Evolutionary conservation across 2,888 invertebrate species (phyloP).

Genomic region (Tortricodes alternella): DNA sequence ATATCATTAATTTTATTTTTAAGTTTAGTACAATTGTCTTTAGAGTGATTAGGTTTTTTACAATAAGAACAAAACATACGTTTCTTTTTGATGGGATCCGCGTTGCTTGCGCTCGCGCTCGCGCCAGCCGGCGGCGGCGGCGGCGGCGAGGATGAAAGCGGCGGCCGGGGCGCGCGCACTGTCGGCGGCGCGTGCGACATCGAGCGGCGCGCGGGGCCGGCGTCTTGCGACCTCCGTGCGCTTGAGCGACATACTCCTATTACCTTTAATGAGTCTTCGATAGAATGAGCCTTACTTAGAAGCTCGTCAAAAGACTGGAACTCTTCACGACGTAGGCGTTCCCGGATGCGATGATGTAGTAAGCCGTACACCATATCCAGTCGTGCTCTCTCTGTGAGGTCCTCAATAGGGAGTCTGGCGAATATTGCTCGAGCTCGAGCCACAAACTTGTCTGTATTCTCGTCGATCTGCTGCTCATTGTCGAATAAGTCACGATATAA

Average conservation of each 20-base stretch:
- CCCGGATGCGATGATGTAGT: slow-evolving; percentile 28
- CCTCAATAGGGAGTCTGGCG: slow-evolving; percentile 26
- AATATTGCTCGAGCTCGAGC: slow-evolving; percentile 23
- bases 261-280: slow-evolving; percentile 20
- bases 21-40: slow-evolving; percentile 12
- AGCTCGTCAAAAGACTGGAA: slow-evolving; percentile 20
- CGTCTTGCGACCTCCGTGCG: background rate
- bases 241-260: no score
- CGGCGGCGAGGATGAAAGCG: background rate
- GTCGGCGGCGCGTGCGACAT: background rate
- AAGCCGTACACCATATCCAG: slow-evolving; percentile 34
- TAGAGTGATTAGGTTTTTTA: slow-evolving; percentile 14
- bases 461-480: slow-evolving; percentile 14
- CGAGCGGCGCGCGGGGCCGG: background rate
- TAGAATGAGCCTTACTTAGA: slow-evolving; percentile 12
- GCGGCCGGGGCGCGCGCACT: background rate
- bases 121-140: background rate
- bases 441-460: slow-evolving; percentile 31
- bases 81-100: background rate
- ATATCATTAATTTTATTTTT: background rate
- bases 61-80: slow-evolving; percentile 22
- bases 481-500: slow-evolving; percentile 30
- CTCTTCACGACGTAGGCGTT: slow-evolving; percentile 40
- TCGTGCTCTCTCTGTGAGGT: slow-evolving; percentile 23
- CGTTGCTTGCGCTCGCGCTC: background rate